Conservation (phyloP, 92 coral and sea anemone species). For the Parazoanthus darwini region DNA sequence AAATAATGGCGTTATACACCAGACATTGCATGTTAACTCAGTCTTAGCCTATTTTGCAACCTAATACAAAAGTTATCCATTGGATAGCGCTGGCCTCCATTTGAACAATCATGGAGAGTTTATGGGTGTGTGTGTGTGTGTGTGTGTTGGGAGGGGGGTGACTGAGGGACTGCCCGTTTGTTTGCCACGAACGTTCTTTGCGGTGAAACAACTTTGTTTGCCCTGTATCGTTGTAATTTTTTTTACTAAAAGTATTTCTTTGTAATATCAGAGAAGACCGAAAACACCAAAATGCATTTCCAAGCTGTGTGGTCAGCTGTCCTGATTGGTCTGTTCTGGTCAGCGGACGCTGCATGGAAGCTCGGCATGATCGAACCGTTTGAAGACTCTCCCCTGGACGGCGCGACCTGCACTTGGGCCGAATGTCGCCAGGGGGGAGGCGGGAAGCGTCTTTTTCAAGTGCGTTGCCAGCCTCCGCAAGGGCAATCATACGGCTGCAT, state of each 20-base stretch:
- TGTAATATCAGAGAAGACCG: neutral
- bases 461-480: constrained; percentile 9
- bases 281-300: neutral
- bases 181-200: too few relatives aligned
- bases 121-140: too few relatives aligned
- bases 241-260: neutral
- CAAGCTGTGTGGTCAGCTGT: constrained; percentile 8
- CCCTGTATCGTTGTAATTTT: neutral
- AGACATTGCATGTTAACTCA: too few relatives aligned
- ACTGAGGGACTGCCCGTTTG: too few relatives aligned
- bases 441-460: constrained; percentile 28
- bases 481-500: constrained; percentile 15
- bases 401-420: constrained; percentile 3
- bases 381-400: neutral
- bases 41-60: too few relatives aligned
- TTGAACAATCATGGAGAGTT: too few relatives aligned
- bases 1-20: too few relatives aligned
- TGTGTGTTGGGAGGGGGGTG: too few relatives aligned
- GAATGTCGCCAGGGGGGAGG: constrained; percentile 28
- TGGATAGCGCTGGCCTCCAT: too few relatives aligned
- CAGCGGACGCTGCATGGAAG: constrained; percentile 8
- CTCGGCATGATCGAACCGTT: neutral
- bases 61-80: too few relatives aligned
- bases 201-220: neutral
- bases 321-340: constrained; percentile 7